Conservation (phyloP, 2,113 vertebrate genomes). For the Bombycilla garrulus region DNA sequence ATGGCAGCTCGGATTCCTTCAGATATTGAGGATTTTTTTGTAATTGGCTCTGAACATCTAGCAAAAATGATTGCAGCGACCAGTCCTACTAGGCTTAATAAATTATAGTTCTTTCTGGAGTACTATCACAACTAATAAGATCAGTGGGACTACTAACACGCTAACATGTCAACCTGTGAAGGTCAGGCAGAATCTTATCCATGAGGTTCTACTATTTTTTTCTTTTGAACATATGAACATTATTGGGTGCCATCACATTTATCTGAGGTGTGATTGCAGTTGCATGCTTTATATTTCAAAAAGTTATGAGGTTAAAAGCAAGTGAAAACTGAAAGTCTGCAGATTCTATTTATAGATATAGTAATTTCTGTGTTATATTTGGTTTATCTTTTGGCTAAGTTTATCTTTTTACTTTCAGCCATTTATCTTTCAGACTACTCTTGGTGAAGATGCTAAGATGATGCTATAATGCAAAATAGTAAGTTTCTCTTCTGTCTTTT, state of each 20-base stretch:
- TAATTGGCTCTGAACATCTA: background rate
- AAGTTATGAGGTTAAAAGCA: background rate
- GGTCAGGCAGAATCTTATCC: background rate
- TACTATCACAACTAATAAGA: background rate
- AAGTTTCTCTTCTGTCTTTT: background rate
- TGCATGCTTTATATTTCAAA: background rate
- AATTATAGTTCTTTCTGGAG: background rate
- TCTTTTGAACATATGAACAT: background rate
- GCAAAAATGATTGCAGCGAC: background rate
- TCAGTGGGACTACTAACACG: background rate
- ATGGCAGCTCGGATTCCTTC: background rate
- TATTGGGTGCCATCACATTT: background rate
- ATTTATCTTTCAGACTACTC: background rate
- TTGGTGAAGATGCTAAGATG: background rate
- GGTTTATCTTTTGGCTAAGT: background rate
- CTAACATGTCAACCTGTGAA: background rate
- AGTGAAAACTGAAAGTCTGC: background rate
- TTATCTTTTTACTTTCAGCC: too few species aligned
- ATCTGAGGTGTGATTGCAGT: background rate
- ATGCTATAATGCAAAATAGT: background rate
- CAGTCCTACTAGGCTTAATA: background rate
- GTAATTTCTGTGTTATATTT: background rate
- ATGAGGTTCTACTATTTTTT: background rate
- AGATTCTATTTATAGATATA: background rate
- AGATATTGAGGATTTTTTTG: background rate